Evolutionary conservation across 2,113 vertebrate genomes (phyloP), one percentile per base, ranked within the genome.

Genomic region (Heteronetta atricapilla): DNA sequence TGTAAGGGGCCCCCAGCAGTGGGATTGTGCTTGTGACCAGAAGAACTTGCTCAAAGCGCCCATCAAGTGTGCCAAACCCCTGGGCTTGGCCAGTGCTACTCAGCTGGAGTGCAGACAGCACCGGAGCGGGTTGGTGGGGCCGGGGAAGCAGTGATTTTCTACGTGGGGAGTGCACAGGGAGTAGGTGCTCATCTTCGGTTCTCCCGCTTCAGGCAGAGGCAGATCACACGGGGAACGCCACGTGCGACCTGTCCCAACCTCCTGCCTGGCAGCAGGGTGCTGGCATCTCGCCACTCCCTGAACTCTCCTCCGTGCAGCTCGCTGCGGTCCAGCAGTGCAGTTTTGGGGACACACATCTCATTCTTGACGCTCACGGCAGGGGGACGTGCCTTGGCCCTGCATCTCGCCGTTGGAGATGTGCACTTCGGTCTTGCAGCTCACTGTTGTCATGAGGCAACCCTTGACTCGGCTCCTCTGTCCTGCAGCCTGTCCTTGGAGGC

Each of bases 1-100:
- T 46, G 31, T 55, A 59, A 74, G 69, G 50, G 44, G 66, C 13
- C 5, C 6, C 18, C 0, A 0, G 70, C 84, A 64, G 6, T 55
- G 74, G 5, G 4, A 18, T 34, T 87, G 42, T 48, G 29, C 62
- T 93, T 75, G 25, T 75, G 25, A 72, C 33, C 74, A 75, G 81
- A 92, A 91, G 76, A 90, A 53, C 55, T 80, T 66, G 40, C 50
- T 69, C 40, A 50, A 31, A 86, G 64, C 88, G 86, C 82, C 73
- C 7, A 48, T 83, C 56, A 67, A 3, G 17, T 60, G 7, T 83
- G 33, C 38, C 50, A 34, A 72, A 31, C 44, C 58, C 18, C 25
- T 60, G 38, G n/a, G 33, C 50, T 62, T 77, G 31, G 63, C 62
- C 38, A 42, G 13, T 42, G 11, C 40, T 31, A 21, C 28, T 42